phyloP scores from a whole-genome alignment of 2,113 vertebrate genomes.

The Channa argus region DNA sequence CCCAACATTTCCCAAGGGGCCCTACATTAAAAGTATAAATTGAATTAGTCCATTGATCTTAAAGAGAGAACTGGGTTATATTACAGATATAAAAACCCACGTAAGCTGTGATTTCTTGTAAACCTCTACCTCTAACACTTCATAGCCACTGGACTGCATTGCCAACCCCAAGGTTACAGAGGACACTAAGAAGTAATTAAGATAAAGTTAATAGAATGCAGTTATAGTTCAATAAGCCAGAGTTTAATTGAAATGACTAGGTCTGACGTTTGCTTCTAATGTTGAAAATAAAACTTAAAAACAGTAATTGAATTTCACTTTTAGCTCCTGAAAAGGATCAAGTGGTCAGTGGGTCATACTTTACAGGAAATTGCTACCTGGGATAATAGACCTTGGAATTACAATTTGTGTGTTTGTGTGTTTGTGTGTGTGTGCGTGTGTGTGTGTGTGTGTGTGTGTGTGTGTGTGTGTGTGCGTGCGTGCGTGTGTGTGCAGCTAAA shows the following conservation, averaged over 20 bases:
- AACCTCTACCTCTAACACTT: conserved; percentile 49
- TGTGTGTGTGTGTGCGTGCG: too few relatives aligned
- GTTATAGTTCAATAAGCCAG: conserved; percentile 73
- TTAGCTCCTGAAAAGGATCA: conserved; percentile 31
- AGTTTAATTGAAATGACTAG: conserved; percentile 73
- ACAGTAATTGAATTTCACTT: conserved; percentile 56
- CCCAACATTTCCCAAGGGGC: not conserved
- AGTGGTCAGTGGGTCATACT: conserved; percentile 19
- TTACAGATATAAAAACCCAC: conserved; percentile 20
- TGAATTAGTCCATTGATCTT: conserved; percentile 12
- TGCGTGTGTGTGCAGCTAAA: too few relatives aligned
- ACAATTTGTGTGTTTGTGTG: not conserved
- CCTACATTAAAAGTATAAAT: conserved; percentile 9
- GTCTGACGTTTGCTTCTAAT: conserved; percentile 52
- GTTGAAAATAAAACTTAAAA: conserved; percentile 60
- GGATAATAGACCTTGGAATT: conserved; percentile 2
- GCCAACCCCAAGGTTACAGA: conserved; percentile 62
- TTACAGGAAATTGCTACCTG: conserved; percentile 32
- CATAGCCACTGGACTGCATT: conserved; percentile 29
- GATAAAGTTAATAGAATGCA: conserved; percentile 78
- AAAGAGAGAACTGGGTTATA: not conserved
- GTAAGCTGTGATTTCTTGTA: conserved; percentile 37
- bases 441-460: too few relatives aligned
- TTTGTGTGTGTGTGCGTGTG: too few relatives aligned
- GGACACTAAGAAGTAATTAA: conserved; percentile 76